Conservation (phyloP, 2,888 invertebrate species). For the Hyles lineata region DNA sequence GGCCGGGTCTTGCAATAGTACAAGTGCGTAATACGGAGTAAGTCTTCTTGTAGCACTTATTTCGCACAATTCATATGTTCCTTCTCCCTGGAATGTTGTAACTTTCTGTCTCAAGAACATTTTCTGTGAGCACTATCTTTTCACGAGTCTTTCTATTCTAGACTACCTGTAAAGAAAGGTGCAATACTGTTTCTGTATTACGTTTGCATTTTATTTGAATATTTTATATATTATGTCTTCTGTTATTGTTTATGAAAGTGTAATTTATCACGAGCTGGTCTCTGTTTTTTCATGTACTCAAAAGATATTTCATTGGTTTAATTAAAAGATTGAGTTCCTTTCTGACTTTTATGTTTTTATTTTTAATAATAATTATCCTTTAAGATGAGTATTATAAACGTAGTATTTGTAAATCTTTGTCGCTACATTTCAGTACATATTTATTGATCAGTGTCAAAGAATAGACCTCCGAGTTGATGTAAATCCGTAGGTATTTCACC, state of each 20-base stretch:
- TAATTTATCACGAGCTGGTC: constrained; percentile 77
- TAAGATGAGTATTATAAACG: constrained; percentile 58
- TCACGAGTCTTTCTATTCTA: constrained; percentile 26
- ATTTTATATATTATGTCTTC: constrained; percentile 40
- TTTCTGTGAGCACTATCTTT: neutral
- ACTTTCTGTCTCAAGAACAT: neutral
- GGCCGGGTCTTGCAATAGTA: constrained; percentile 82
- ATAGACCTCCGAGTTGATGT: constrained; percentile 51
- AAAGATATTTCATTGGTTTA: constrained; percentile 66
- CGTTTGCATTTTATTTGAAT: constrained; percentile 75
- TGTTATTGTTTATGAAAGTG: constrained; percentile 57
- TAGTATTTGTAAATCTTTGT: constrained; percentile 51
- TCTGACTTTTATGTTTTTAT: constrained; percentile 58
- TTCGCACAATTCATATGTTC: constrained; percentile 68
- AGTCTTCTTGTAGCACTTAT: constrained; percentile 59
- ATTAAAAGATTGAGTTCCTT: constrained; percentile 64
- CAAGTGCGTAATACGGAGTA: constrained; percentile 53
- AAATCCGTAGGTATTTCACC: neutral
- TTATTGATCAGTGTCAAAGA: constrained; percentile 55
- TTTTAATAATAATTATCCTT: constrained; percentile 49
- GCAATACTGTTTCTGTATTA: constrained; percentile 46
- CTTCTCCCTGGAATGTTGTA: neutral
- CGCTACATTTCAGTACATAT: constrained; percentile 36
- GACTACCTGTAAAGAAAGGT: constrained; percentile 12
- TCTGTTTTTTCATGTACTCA: constrained; percentile 79